phyloP scores from a whole-genome alignment of 2,888 invertebrate genomes.

The Anticlea derivata region DNA sequence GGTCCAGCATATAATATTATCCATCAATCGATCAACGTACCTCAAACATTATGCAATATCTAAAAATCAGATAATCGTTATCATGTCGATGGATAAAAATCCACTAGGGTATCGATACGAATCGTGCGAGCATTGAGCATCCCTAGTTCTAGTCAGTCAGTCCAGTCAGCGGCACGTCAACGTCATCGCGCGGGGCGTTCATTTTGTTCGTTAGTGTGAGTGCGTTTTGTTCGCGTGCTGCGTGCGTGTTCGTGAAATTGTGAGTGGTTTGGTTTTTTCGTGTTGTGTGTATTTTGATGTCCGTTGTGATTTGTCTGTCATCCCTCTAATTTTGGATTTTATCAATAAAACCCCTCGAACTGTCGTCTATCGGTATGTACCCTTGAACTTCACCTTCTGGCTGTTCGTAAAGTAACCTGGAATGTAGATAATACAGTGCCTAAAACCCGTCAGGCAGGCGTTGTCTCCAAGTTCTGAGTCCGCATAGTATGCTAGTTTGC shows the following conservation, averaged over 20 bases:
- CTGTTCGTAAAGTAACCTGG: constrained; percentile 39
- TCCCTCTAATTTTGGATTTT: constrained; percentile 76
- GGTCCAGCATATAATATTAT: too few species aligned
- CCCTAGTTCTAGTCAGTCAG: too few species aligned
- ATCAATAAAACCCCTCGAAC: constrained; percentile 79
- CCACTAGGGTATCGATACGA: too few species aligned
- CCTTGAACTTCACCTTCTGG: constrained; percentile 41
- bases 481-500: constrained; percentile 34
- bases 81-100: too few species aligned
- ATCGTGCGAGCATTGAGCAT: too few species aligned
- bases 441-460: constrained; percentile 71
- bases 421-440: constrained; percentile 44
- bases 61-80: too few species aligned
- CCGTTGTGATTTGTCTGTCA: constrained; percentile 74
- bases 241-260: constrained; percentile 62
- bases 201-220: constrained; percentile 57
- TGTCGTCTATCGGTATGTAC: constrained; percentile 75
- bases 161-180: constrained; percentile 4
- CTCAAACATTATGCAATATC: too few species aligned
- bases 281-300: constrained; percentile 80
- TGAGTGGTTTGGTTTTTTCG: constrained; percentile 55
- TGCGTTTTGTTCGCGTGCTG: constrained; percentile 47
- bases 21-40: too few species aligned
- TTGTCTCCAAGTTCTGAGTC: constrained; percentile 59
- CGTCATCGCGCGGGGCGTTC: not conserved